Evolutionary conservation across 2,888 invertebrate species (phyloP), one percentile per base, ranked within the genome.

Genomic region (Labia minor): DNA sequence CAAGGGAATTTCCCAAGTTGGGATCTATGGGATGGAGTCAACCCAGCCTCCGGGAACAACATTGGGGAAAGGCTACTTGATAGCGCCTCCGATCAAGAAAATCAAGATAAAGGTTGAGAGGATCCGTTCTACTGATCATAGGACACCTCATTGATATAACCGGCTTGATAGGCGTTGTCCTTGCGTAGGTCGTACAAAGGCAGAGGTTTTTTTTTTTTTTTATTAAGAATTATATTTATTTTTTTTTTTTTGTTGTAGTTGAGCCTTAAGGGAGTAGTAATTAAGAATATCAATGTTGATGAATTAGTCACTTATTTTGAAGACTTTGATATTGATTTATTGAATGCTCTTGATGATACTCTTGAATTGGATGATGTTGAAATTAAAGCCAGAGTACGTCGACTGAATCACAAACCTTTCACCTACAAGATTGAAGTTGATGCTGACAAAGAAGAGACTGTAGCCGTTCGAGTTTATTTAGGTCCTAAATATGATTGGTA

Each of bases 321-420:
- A 33, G 71, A 73, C 62, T 73, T 71, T 65, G 72, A 72, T 63
- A 69, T 72, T 64, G 72, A 72, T 64, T 74, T 69, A 16, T 37
- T 68, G 49, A 68, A 67, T 49, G 69, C 72, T 26, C 67, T 72
- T 4, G 66, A 66, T 61, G 70, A 72, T 65, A 70, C 69, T 26
- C 65, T 66, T 37, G 71, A 70, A 19, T 68, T 71, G 26, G 76
- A 80, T 67, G 74, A 77, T 1, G 77, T 77, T 70, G 74, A 80
- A 63, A 71, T 72, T 67, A 68, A 71, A 49, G 72, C 71, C 21
- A 69, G 72, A 18, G 72, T 74, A 14, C 71, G 70, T 6, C 72
- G 73, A 19, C 70, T 73, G n/a, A 72, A 73, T 71, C 73, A 74
- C 70, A 69, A 73, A 64, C 70, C 72, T 18, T 74, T 73, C 68